Base-by-base conservation (phyloP, 1,140 invertebrate genomes). In the Eulimnadia texana region DNA sequence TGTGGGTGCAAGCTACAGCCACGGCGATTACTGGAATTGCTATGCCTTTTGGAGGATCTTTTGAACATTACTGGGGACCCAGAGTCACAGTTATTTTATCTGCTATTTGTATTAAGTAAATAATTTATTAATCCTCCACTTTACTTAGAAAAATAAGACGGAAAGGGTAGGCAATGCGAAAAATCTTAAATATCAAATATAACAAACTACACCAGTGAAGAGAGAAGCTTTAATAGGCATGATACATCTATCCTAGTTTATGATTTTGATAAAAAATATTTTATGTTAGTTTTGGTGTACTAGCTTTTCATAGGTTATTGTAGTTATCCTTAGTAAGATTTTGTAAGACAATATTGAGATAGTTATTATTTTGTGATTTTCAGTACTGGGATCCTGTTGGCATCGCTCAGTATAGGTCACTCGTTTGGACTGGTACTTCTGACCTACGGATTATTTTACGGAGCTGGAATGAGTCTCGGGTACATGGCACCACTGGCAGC, bases 401-500 rank as follows among this genome's bases (percentile, higher is more conserved):
- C 74, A 0, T 72, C 69, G 56, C 72, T 71, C 60, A 66, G 72
- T 27, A 68, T 76, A n/a, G 63, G 74, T 27, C 24, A 66, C 10
- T 69, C 69, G 1, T 71, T 75, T 56, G 51, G 54, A 10, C 42
- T 64, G 11, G 64, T 68, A 0, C 58, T 72, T 0, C 22, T 73
- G 2, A 73, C 73, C 0, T 76, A 75, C 67, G 75, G 75, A 13
- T 55, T 73, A 24, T 54, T 74, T 65, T 71, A 70, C 63, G 73
- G 74, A 24, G 47, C 73, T 23, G 74, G 74, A 19, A 69, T 73
- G 10, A 71, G 74, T 47, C 62, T 75, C 10, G 70, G 71, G 9
- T 76, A 76, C 65, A 68, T 71, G 56, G 61, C 72, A 42, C 73
- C 74, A 19, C 59, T 76, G 27, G 69, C 67, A 13, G 69, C 68